Base-by-base conservation (phyloP, 2,797 vertebrate genomes). In the Oceanodroma leucorhoa region DNA sequence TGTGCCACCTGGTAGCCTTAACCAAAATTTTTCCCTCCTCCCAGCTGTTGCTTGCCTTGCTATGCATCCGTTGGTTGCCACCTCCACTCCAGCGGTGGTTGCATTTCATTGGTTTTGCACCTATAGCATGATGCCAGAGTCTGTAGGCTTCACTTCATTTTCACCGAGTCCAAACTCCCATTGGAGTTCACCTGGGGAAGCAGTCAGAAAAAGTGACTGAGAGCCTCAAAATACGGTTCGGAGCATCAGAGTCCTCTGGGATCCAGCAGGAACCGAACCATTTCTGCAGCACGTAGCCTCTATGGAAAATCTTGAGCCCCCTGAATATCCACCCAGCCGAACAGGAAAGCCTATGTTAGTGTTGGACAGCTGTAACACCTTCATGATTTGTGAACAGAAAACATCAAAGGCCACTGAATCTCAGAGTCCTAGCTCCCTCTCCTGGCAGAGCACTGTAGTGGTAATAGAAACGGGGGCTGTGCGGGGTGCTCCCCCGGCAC, bases 401-500 rank as follows among this genome's bases (percentile, higher is more conserved):
- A 71, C 91, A 89, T 94, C 94, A 93, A 96, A 95, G 87, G 90
- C 45, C 82, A 43, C 78, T 71, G 93, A 96, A 94, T 96, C 19
- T 84, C 95, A 94, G 95, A 71, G 91, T 34, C 92, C 69, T 86
- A 66, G 95, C 96, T 97, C 97, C 94, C 96, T 93, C 96, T 97
- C 93, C 95, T 94, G 95, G 94, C 90, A 76, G 94, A 97, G 96
- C 94, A 94, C 58, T 1, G 95, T 12, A 45, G 92, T 8, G 89
- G 93, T 83, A 45, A 14, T 2, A 40, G 75, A n/a, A 10, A 0
- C 9, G 41, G 92, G 95, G 94, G 69, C 67, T 27, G 45, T 10
- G 41, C 2, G 9, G 57, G 80, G 58, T 41, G 66, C 51, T 90
- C 57, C 82, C 65, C 88, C 5, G 2, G 54, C 69, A 16, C 55